These are phyloP conservation scores for Phalacrocorax pelagicus DNA, from an alignment of 2,113 vertebrate genomes.

Conservation along the genomic window DNA sequence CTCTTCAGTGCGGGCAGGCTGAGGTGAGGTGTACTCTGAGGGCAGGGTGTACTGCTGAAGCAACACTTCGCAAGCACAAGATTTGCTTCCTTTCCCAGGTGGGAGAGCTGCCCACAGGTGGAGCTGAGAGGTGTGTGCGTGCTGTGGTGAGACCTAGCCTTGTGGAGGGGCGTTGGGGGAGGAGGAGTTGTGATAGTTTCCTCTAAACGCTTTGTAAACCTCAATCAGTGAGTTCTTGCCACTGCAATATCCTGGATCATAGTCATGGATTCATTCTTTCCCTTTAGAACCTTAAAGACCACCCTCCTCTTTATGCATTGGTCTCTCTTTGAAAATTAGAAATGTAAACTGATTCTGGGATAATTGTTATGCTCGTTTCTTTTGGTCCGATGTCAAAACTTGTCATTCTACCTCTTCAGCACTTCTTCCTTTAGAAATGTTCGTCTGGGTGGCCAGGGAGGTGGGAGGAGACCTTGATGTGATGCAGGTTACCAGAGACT, in stretches of 20 bases:
- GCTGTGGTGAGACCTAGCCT: background rate
- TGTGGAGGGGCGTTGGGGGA: rapidly evolving
- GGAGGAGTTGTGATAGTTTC: background rate
- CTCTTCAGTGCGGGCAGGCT: background rate
- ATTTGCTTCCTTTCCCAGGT: background rate
- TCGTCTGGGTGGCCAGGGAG: background rate
- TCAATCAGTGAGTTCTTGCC: background rate
- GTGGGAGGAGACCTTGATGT: background rate
- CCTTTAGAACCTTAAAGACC: background rate
- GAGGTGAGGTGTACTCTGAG: background rate
- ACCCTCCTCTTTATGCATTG: rapidly evolving
- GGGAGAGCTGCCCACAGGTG: background rate
- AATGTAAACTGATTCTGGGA: background rate
- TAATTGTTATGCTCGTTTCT: background rate
- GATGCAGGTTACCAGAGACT: background rate
- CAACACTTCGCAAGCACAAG: background rate
- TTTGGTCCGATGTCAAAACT: background rate
- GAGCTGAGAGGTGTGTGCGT: rapidly evolving
- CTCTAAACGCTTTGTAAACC: background rate
- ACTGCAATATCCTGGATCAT: background rate
- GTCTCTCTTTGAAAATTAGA: background rate
- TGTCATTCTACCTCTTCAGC: background rate
- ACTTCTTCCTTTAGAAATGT: background rate
- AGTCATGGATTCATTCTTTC: background rate
- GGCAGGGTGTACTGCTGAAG: background rate